Conservation (phyloP, 1,140 invertebrate species). For the Wiebesia pumilae region DNA sequence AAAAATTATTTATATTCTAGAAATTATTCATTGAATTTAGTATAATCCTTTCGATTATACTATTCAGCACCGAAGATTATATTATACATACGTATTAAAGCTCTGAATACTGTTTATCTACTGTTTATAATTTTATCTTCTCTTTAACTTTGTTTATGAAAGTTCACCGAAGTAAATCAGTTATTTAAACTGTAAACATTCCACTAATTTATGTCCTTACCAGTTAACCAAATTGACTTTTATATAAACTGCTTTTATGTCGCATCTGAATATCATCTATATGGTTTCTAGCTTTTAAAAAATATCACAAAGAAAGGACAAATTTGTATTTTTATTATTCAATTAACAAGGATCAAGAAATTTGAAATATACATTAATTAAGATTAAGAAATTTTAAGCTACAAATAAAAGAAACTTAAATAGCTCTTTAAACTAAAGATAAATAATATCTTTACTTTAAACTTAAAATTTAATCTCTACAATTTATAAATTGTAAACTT, state of each 20-base stretch:
- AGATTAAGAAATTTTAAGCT: not conserved
- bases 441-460: too few relatives aligned
- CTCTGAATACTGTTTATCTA: too few relatives aligned
- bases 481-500: not conserved
- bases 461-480: too few relatives aligned
- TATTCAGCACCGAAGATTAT: too few relatives aligned
- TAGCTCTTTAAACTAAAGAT: not conserved
- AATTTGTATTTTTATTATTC: not conserved
- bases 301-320: not conserved
- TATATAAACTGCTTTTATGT: not conserved
- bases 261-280: not conserved
- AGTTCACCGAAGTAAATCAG: not conserved
- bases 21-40: too few relatives aligned
- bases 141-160: too few relatives aligned
- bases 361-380: not conserved
- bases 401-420: not conserved
- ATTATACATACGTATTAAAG: too few relatives aligned
- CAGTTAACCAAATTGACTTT: not conserved
- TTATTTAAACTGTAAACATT: not conserved
- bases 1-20: too few relatives aligned
- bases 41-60: too few relatives aligned
- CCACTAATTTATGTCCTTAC: not conserved
- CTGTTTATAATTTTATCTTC: too few relatives aligned
- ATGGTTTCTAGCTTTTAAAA: not conserved
- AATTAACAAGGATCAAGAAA: not conserved